These are phyloP conservation scores for Puffinus mauretanicus DNA, from an alignment of 2,113 vertebrate species.

Conservation along the genomic window DNA sequence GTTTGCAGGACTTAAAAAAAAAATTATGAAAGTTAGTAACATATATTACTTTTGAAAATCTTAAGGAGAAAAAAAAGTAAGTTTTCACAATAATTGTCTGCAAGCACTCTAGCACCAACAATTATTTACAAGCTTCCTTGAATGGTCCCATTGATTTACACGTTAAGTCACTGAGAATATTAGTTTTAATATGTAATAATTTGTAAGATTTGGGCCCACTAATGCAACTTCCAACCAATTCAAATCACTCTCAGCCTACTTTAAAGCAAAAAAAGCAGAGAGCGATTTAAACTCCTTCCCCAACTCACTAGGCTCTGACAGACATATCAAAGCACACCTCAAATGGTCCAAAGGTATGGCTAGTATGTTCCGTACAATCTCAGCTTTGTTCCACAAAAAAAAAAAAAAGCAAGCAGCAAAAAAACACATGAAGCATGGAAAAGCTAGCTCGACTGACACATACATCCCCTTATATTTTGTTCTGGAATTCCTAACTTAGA, in stretches of 20 bases:
- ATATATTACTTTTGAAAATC: not conserved
- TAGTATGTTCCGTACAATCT: not conserved
- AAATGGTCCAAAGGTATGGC: not conserved
- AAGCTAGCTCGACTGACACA: not conserved
- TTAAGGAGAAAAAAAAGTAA: rapidly evolving
- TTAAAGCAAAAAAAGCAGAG: not conserved
- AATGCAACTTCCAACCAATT: not conserved
- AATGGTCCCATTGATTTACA: rapidly evolving
- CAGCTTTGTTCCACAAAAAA: not conserved
- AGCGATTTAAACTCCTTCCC: not conserved
- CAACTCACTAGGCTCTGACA: not conserved
- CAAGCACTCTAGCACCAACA: not conserved
- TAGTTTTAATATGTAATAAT: not conserved
- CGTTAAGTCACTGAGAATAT: not conserved
- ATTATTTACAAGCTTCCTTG: not conserved
- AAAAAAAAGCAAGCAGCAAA: too few species aligned
- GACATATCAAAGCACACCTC: not conserved
- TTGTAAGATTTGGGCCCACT: not conserved
- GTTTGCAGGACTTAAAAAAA: constrained; percentile 80
- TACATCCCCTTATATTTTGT: not conserved
- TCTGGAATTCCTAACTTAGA: not conserved
- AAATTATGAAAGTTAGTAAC: not conserved
- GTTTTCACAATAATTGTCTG: not conserved
- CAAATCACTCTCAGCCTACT: not conserved
- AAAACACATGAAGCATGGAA: not conserved